phyloP scores from a whole-genome alignment of 1,140 invertebrate genomes.

The Drosophila neocordata region DNA sequence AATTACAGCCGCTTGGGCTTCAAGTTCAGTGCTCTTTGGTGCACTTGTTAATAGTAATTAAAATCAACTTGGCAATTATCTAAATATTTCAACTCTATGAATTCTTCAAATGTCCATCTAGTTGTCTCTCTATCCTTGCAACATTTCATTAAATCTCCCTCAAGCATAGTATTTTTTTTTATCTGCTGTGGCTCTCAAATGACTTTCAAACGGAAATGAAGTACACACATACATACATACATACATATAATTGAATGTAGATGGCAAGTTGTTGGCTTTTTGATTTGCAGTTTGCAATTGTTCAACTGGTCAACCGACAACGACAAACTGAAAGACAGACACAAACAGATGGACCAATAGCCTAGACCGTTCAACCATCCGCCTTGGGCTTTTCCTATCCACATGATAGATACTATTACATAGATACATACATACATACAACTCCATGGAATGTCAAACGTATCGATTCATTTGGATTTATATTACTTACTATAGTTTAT shows the following conservation, averaged over 20 bases:
- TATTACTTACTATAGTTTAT: conserved; percentile 13
- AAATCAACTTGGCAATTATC: conserved; percentile 50
- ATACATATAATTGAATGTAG: too few species aligned
- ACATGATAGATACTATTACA: conserved; percentile 30
- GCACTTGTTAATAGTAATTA: conserved; percentile 50
- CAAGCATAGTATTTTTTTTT: conserved; percentile 7
- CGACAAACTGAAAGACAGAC: background rate
- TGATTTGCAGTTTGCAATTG: conserved; percentile 59
- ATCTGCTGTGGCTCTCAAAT: background rate
- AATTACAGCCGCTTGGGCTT: conserved; percentile 46
- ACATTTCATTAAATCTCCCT: conserved; percentile 58
- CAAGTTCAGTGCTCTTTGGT: conserved; percentile 63
- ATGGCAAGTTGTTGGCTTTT: conserved; percentile 28
- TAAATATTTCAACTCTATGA: conserved; percentile 26
- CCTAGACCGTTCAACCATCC: conserved; percentile 15
- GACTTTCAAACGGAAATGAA: conserved; percentile 58
- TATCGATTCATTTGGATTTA: conserved; percentile 41
- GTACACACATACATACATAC: conserved; percentile 24
- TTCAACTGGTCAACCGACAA: conserved; percentile 18
- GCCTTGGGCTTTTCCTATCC: conserved; percentile 42
- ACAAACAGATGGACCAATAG: background rate
- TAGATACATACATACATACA: conserved; percentile 6
- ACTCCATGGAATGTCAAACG: conserved; percentile 31
- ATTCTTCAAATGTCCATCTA: background rate
- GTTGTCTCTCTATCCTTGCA: background rate